Evolutionary conservation across 2,888 invertebrate genomes (phyloP).

Genomic region (Andrena hattorfiana): DNA sequence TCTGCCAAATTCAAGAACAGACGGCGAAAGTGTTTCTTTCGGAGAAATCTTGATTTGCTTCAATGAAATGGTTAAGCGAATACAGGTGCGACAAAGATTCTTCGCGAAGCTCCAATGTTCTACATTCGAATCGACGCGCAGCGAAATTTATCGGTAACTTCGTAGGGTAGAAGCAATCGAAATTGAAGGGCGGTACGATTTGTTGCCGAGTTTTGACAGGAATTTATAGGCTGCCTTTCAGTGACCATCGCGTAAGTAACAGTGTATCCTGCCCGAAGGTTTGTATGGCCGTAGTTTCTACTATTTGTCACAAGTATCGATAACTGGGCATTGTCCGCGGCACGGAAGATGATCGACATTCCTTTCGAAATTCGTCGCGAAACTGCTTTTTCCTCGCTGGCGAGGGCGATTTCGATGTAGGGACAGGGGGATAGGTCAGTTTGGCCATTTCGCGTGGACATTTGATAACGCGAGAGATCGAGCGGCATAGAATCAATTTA

Average conservation of each 20-base stretch:
- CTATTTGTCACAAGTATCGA: constrained; percentile 23
- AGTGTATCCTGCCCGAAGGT: not conserved
- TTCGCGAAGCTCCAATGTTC: too few relatives aligned
- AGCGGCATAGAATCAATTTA: constrained; percentile 55
- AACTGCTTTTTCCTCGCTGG: constrained; percentile 4
- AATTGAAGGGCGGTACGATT: constrained; percentile 20
- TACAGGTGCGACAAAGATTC: too few relatives aligned
- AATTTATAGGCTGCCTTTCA: constrained; percentile 22
- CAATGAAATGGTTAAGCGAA: too few relatives aligned
- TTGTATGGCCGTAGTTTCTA: not conserved
- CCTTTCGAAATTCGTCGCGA: constrained; percentile 15
- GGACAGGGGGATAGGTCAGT: constrained; percentile 26
- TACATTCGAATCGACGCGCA: too few relatives aligned
- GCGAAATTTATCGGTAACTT: not conserved
- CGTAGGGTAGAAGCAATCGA: not conserved
- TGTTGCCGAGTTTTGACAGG: constrained; percentile 9
- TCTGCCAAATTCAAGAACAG: not conserved
- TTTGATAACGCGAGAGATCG: constrained; percentile 53
- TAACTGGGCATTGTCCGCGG: not conserved
- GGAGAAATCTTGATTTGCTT: not conserved
- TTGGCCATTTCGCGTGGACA: constrained; percentile 43
- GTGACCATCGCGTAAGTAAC: constrained; percentile 6
- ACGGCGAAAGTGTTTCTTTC: not conserved
- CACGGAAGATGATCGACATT: not conserved
- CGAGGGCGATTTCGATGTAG: not conserved